Conservation (phyloP, 2,797 vertebrate species). For the Chromobotia macracanthus region DNA sequence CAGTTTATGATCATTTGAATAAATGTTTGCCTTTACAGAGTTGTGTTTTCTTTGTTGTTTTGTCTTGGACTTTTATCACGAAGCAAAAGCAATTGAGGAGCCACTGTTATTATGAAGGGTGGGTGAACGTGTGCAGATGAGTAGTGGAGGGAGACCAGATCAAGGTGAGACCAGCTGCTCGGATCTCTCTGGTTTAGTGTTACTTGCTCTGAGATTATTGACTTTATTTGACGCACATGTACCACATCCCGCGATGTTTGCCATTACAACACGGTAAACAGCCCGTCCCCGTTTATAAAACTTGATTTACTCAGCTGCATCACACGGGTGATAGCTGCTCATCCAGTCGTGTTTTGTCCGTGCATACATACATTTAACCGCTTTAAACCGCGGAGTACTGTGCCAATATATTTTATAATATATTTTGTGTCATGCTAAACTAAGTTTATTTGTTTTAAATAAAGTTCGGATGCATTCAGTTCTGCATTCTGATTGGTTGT, state of each 20-base stretch:
- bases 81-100: no score
- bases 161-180: conserved; percentile 65
- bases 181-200: conserved; percentile 33
- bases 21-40: no score
- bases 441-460: background rate
- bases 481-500: no score
- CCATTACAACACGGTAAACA: no score
- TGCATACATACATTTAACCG: conserved; percentile 72
- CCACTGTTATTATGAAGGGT: no score
- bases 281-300: conserved; percentile 65
- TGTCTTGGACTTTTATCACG: no score
- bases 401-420: no score
- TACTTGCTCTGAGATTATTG: conserved; percentile 66
- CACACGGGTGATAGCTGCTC: conserved; percentile 63
- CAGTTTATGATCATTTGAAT: no score
- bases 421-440: background rate
- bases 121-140: no score
- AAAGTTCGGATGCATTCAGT: no score
- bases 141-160: no score
- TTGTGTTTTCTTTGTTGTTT: no score
- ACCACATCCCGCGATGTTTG: conserved; percentile 71
- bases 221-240: conserved; percentile 60
- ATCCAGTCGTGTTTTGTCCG: conserved; percentile 75
- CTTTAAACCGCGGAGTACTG: conserved; percentile 41
- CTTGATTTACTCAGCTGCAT: conserved; percentile 79